Evolutionary conservation across 2,797 vertebrate genomes (phyloP).

Genomic region (Ctenochaetus hawaiiensis): DNA sequence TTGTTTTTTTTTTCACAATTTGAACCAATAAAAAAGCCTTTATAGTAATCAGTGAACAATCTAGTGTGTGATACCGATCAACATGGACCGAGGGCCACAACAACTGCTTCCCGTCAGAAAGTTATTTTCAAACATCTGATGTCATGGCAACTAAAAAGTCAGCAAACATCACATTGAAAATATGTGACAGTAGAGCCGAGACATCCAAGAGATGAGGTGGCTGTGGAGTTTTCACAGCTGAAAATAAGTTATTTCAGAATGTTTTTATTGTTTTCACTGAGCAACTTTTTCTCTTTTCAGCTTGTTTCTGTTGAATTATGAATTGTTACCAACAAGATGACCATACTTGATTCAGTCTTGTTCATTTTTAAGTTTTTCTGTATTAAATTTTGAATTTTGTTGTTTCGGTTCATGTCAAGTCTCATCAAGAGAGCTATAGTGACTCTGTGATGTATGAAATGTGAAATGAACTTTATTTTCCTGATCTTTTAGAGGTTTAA

Average conservation of each 20-base stretch:
- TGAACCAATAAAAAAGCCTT: background rate
- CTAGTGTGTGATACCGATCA: background rate
- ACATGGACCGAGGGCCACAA: background rate
- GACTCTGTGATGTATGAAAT: background rate
- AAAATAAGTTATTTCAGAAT: conserved; percentile 3
- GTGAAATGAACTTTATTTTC: background rate
- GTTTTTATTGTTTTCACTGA: background rate
- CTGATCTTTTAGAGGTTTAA: background rate
- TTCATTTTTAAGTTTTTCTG: background rate
- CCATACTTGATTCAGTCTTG: background rate
- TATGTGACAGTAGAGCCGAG: background rate
- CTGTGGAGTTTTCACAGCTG: background rate
- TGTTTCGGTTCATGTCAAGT: too few species aligned
- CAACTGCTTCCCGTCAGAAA: conserved; percentile 13
- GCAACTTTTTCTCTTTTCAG: background rate
- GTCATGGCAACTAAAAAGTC: conserved; percentile 34
- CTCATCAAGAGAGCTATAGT: too few species aligned
- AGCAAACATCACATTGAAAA: background rate
- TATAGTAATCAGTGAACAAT: background rate
- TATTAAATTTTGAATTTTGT: background rate
- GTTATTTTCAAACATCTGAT: conserved; percentile 24
- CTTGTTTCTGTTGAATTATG: background rate
- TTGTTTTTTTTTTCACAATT: too few species aligned
- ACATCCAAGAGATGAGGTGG: background rate
- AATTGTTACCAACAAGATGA: background rate